Evolutionary conservation across 2,888 invertebrate species (phyloP).

Genomic region (Cheilosia vulpina): DNA sequence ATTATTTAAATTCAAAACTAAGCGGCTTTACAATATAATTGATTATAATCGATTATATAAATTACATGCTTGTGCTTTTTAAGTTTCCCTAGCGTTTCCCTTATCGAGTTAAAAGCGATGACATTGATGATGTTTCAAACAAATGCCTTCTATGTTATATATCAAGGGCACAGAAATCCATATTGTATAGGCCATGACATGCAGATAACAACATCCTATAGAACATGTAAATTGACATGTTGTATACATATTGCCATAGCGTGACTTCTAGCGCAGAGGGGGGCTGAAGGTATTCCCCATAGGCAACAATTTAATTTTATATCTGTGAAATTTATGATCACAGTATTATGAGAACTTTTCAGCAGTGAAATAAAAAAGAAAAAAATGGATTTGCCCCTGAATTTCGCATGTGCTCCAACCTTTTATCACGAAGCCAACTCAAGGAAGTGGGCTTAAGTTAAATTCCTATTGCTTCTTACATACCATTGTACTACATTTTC

Average conservation of each 20-base stretch:
- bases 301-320: slow-evolving; percentile 35
- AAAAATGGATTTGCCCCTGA: not conserved
- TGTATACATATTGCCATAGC: not conserved
- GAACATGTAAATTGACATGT: not conserved
- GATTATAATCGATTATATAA: no score
- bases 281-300: not conserved
- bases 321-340: slow-evolving; percentile 37
- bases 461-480: slow-evolving; percentile 18
- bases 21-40: no score
- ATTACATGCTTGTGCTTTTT: not conserved
- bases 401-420: not conserved
- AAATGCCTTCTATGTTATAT: no score
- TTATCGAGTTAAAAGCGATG: no score
- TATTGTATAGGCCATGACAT: not conserved
- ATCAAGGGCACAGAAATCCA: not conserved
- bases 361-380: not conserved
- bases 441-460: slow-evolving; percentile 35
- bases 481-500: slow-evolving; percentile 27
- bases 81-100: no score
- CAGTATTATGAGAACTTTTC: slow-evolving; percentile 13
- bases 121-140: no score
- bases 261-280: not conserved
- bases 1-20: no score
- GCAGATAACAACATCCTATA: not conserved
- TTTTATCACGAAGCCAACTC: slow-evolving; percentile 21